Evolutionary conservation across 2,113 vertebrate species (phyloP).

Genomic region (Apodemus sylvaticus): DNA sequence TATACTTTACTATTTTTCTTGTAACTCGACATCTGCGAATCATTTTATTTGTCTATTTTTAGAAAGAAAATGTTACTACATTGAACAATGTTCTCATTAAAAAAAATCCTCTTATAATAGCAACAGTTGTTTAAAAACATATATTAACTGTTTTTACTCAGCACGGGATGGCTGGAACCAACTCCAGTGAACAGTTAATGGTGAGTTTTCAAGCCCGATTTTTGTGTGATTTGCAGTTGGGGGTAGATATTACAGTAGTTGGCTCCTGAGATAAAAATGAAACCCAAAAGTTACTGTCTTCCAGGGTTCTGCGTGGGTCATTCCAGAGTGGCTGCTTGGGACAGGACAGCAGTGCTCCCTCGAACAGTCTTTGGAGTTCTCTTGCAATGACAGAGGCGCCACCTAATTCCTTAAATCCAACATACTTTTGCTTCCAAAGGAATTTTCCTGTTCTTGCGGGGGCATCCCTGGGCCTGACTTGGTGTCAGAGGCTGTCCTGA

Average conservation of each 20-base stretch:
- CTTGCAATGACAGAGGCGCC: background rate
- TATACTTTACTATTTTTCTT: constrained; percentile 65
- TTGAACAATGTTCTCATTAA: constrained; percentile 66
- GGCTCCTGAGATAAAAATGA: constrained; percentile 7
- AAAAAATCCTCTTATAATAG: constrained; percentile 60
- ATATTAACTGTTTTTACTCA: constrained; percentile 42
- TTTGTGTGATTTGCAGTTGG: constrained; percentile 4
- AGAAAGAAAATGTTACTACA: constrained; percentile 71
- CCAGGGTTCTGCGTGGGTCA: background rate
- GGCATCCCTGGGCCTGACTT: background rate
- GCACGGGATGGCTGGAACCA: constrained; percentile 43
- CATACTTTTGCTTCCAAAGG: background rate
- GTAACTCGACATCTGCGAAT: constrained; percentile 75
- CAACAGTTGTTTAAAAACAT: constrained; percentile 64
- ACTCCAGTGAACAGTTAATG: constrained; percentile 18
- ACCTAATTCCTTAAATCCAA: background rate
- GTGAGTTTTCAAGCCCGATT: constrained; percentile 26
- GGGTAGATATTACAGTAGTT: background rate
- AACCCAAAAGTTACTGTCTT: background rate
- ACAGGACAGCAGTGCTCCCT: background rate
- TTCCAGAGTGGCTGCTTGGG: background rate
- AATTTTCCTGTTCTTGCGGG: background rate
- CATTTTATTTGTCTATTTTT: constrained; percentile 76
- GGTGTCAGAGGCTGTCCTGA: background rate
- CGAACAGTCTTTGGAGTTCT: background rate